Evolutionary conservation across 2,113 vertebrate species (phyloP).

Genomic region (Aphelocoma coerulescens): DNA sequence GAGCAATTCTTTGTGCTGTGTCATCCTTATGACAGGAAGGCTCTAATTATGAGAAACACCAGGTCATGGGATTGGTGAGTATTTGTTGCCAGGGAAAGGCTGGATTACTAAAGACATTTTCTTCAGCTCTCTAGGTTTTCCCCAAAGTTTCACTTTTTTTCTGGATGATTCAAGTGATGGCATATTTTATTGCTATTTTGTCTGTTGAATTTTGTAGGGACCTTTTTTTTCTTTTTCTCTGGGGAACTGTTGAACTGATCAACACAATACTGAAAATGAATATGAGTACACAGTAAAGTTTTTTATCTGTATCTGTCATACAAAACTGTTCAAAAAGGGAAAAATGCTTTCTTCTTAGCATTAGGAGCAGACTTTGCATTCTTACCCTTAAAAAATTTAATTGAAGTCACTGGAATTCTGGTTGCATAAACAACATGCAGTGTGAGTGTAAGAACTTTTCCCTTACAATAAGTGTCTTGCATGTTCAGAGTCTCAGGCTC

Average conservation of each 20-base stretch:
- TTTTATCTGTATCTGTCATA: not conserved
- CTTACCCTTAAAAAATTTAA: not conserved
- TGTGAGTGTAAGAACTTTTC: not conserved
- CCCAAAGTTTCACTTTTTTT: not conserved
- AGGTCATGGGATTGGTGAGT: not conserved
- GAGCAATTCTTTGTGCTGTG: fast-evolving
- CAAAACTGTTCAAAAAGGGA: not conserved
- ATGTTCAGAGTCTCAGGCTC: not conserved
- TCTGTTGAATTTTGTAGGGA: not conserved
- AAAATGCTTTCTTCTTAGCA: not conserved
- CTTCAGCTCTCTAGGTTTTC: not conserved
- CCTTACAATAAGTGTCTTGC: not conserved
- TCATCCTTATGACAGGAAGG: not conserved
- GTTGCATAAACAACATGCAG: not conserved
- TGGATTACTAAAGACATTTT: not conserved
- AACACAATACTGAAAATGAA: not conserved
- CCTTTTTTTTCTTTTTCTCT: not conserved
- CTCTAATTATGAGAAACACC: not conserved
- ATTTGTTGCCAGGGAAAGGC: not conserved
- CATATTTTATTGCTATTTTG: not conserved
- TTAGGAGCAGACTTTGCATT: not conserved
- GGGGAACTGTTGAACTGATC: not conserved
- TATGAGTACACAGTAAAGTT: not conserved
- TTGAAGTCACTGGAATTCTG: not conserved
- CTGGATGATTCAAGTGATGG: not conserved